Conservation (phyloP, 2,888 invertebrate genomes). For the Chesias legatella region DNA sequence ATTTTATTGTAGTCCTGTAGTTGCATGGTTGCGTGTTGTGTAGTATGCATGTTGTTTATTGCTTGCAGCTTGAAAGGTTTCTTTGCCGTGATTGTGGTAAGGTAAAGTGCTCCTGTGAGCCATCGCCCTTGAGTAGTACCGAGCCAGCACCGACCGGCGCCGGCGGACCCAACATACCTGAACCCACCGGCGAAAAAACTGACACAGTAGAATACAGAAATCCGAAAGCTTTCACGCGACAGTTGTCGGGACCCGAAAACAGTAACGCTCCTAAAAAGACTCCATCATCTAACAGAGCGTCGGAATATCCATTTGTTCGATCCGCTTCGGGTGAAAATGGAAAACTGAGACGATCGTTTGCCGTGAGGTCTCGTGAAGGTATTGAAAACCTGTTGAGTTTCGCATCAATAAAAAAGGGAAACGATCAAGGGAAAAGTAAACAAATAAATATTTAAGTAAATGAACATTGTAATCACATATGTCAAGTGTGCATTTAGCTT, state of each 20-base stretch:
- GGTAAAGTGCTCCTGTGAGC: constrained; percentile 83
- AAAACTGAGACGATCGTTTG: constrained; percentile 67
- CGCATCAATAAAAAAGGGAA: constrained; percentile 52
- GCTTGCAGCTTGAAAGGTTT: constrained; percentile 87
- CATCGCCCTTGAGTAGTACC: constrained; percentile 32
- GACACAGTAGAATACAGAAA: constrained; percentile 56
- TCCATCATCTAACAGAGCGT: constrained; percentile 42
- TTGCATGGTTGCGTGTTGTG: constrained; percentile 67
- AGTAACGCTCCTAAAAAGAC: constrained; percentile 28
- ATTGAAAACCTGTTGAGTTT: constrained; percentile 67
- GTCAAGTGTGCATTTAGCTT: constrained; percentile 27
- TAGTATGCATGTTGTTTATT: constrained; percentile 81
- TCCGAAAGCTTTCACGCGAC: constrained; percentile 40
- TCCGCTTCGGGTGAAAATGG: constrained; percentile 55
- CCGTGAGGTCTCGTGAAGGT: constrained; percentile 69
- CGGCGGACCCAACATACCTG: constrained; percentile 24
- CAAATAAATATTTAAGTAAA: constrained; percentile 41
- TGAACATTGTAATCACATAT: constrained; percentile 3
- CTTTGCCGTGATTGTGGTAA: constrained; percentile 86
- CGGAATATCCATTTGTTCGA: constrained; percentile 59
- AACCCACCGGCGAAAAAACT: constrained; percentile 30
- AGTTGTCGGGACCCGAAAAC: constrained; percentile 51
- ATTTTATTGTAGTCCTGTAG: constrained; percentile 28
- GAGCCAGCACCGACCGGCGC: constrained; percentile 31
- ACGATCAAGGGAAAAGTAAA: constrained; percentile 52